phyloP scores from a whole-genome alignment of 2,797 vertebrate genomes.

The Cossypha dichroa region DNA sequence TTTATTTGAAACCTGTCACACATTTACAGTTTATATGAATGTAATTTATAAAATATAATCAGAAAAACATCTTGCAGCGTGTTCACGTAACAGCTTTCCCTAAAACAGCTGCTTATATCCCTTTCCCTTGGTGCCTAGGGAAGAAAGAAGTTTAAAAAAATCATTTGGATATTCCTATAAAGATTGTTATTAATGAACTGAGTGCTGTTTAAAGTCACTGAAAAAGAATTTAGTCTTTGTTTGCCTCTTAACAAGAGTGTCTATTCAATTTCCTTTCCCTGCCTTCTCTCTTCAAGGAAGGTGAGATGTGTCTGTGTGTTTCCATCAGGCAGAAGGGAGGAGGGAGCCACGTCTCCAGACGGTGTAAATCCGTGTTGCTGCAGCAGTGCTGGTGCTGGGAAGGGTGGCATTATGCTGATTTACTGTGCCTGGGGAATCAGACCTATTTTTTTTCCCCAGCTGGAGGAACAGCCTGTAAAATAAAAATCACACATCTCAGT shows the following conservation, averaged over 20 bases:
- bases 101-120: background rate
- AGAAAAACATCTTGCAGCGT: fast-evolving
- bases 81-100: background rate
- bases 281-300: background rate
- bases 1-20: background rate
- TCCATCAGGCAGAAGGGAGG: background rate
- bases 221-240: background rate
- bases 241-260: background rate
- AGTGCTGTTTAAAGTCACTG: background rate
- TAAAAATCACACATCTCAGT: background rate
- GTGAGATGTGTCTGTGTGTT: background rate
- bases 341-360: background rate
- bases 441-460: background rate
- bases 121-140: background rate
- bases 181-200: background rate
- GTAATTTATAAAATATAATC: background rate
- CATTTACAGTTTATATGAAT: background rate
- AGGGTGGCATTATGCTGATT: background rate
- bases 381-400: background rate
- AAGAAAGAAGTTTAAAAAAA: background rate
- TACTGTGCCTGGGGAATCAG: background rate
- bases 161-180: background rate
- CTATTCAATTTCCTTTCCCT: background rate
- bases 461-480: constrained; percentile 4
- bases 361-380: background rate